phyloP scores from a whole-genome alignment of 2,888 invertebrate genomes.

The Muscina levida region DNA sequence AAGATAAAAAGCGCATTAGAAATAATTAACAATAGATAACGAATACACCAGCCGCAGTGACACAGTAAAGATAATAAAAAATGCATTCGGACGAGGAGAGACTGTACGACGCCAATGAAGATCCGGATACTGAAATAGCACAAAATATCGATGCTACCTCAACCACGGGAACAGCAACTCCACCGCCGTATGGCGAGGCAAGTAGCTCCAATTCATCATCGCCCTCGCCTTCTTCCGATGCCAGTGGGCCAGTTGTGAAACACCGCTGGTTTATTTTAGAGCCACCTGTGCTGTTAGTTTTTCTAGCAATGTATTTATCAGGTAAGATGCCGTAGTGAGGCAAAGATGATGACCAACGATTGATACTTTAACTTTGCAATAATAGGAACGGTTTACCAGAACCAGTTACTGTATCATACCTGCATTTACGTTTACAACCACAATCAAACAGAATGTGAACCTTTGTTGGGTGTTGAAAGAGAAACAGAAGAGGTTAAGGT shows the following conservation, averaged over 20 bases:
- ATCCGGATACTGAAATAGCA: constrained; percentile 31
- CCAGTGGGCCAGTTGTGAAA: constrained; percentile 42
- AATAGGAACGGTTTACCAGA: constrained; percentile 82
- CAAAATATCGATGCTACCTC: constrained; percentile 62
- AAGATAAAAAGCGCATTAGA: constrained; percentile 21
- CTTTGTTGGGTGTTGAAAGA: constrained; percentile 78
- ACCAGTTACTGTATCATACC: constrained; percentile 86
- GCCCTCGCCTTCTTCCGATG: neutral
- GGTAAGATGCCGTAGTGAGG: constrained; percentile 67
- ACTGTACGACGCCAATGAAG: constrained; percentile 66
- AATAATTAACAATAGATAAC: neutral
- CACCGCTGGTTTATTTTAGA: constrained; percentile 76
- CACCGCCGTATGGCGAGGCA: constrained; percentile 1
- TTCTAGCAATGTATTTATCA: constrained; percentile 76
- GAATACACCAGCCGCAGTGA: constrained; percentile 4
- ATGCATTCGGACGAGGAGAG: constrained; percentile 70
- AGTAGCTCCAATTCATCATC: neutral
- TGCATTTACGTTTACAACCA: constrained; percentile 83
- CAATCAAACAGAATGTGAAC: constrained; percentile 82
- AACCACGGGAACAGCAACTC: constrained; percentile 44
- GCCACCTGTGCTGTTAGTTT: constrained; percentile 77
- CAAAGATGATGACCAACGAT: too few relatives aligned
- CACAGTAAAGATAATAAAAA: constrained; percentile 7
- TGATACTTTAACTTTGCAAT: too few relatives aligned
- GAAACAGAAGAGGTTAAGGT: constrained; percentile 81